A percentile compares a stretch with the other conserved stretches of the same genome.
Evolutionary conservation across 1,140 invertebrate genomes (phyloP).

Genomic region (Drosophila yakuba): DNA sequence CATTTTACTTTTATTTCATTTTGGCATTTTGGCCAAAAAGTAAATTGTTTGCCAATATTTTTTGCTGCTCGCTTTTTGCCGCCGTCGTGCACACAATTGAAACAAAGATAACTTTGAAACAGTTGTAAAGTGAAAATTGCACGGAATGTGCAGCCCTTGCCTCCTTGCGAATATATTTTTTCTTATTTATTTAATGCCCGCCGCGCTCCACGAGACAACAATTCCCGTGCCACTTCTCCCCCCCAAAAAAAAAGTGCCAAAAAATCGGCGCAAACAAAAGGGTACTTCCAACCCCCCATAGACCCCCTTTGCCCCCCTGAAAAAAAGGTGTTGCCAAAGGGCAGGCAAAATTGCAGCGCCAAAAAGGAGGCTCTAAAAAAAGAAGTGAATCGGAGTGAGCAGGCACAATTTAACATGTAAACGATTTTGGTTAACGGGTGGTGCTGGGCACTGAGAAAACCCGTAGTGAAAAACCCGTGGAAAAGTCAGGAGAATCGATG

Average conservation of each 20-base stretch:
- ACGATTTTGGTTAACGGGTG: slow-evolving; percentile 78
- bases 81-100: slow-evolving; percentile 65
- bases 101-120: slow-evolving; percentile 84
- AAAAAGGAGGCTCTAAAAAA: slow-evolving; percentile 21
- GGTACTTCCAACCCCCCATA: slow-evolving; percentile 4
- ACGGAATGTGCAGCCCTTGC: slow-evolving; percentile 66
- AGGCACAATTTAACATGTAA: slow-evolving; percentile 82
- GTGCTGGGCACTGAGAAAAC: slow-evolving; percentile 6
- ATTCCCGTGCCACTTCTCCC: slow-evolving; percentile 32
- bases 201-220: slow-evolving; percentile 66
- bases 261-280: slow-evolving; percentile 63
- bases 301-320: slow-evolving; percentile 1
- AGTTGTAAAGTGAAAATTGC: slow-evolving; percentile 84
- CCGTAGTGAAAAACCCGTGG: slow-evolving; percentile 9
- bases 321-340: slow-evolving; percentile 81
- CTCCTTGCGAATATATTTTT: slow-evolving; percentile 47
- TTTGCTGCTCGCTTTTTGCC: slow-evolving; percentile 56
- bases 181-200: slow-evolving; percentile 80
- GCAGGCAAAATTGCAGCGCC: slow-evolving; percentile 74
- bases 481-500: neutral
- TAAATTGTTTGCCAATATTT: slow-evolving; percentile 84
- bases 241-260: slow-evolving; percentile 66
- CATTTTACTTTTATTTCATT: slow-evolving; percentile 66
- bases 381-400: slow-evolving; percentile 1
- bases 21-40: slow-evolving; percentile 49